Conservation (phyloP, 2,113 vertebrate genomes). For the Misgurnus mizolepis region DNA sequence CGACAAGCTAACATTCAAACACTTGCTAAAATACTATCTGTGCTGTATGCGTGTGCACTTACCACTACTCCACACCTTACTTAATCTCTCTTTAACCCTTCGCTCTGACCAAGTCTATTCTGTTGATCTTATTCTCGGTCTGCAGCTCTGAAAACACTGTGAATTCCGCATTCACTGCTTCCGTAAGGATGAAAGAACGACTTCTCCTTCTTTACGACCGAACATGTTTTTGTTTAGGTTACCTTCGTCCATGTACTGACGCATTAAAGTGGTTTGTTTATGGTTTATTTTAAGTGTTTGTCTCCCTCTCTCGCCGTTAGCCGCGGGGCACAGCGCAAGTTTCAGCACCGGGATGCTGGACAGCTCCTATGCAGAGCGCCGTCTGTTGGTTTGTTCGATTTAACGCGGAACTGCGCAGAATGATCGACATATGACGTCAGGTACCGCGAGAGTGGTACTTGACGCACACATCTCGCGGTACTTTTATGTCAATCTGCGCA, state of each 20-base stretch:
- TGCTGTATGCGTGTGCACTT: constrained; percentile 28
- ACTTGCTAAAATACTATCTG: not conserved
- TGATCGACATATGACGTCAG: too few relatives aligned
- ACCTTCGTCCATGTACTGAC: constrained; percentile 31
- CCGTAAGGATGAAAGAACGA: constrained; percentile 50
- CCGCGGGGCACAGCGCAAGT: not conserved
- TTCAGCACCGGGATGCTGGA: constrained; percentile 68
- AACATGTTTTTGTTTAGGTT: constrained; percentile 25
- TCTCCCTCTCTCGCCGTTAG: too few relatives aligned
- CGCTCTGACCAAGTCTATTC: constrained; percentile 36
- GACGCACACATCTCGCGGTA: too few relatives aligned
- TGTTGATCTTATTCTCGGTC: constrained; percentile 33
- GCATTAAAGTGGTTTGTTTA: not conserved
- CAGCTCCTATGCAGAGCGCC: constrained; percentile 64
- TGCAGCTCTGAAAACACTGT: constrained; percentile 45
- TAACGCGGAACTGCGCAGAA: too few relatives aligned
- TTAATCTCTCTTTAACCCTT: constrained; percentile 43
- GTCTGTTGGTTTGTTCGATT: constrained; percentile 10
- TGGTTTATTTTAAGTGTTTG: too few relatives aligned
- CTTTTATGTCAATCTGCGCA: too few relatives aligned
- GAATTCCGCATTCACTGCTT: constrained; percentile 65
- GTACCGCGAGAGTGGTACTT: too few relatives aligned
- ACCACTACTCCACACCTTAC: constrained; percentile 50
- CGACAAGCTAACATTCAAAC: constrained; percentile 1
- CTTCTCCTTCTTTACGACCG: constrained; percentile 49